Conservation (phyloP, 2,888 invertebrate species). For the Pycnomerus fuliginosus region DNA sequence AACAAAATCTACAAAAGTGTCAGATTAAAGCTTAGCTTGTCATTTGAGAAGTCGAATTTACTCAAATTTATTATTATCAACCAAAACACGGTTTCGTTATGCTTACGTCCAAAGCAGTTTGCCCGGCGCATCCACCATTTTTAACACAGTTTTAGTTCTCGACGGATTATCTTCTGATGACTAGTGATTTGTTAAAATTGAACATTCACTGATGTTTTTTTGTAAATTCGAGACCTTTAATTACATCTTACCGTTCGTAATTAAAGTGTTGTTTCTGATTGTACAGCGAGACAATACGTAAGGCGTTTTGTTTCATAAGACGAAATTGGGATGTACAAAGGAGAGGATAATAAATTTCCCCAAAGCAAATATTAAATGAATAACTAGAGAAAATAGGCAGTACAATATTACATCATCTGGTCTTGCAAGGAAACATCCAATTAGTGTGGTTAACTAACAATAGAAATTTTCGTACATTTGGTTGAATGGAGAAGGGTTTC, state of each 20-base stretch:
- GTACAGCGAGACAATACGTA: too few relatives aligned
- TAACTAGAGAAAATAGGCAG: slow-evolving; percentile 4
- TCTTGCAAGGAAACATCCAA: slow-evolving; percentile 1
- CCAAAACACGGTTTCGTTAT: slow-evolving; percentile 6
- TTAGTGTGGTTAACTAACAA: neutral
- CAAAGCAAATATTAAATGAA: slow-evolving; percentile 7
- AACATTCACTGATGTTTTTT: too few relatives aligned
- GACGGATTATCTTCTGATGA: neutral
- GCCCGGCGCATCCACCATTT: neutral
- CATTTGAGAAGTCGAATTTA: slow-evolving; percentile 7
- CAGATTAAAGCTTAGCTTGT: slow-evolving; percentile 1
- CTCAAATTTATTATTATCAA: slow-evolving; percentile 9
- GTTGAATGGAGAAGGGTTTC: slow-evolving; percentile 1
- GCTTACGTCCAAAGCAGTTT: slow-evolving; percentile 3
- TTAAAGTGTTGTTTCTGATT: too few relatives aligned
- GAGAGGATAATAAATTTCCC: slow-evolving; percentile 1
- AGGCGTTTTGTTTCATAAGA: slow-evolving; percentile 3
- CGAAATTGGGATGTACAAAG: neutral
- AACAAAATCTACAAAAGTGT: too few relatives aligned
- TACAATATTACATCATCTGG: slow-evolving; percentile 4
- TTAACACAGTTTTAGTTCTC: neutral
- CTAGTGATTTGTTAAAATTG: too few relatives aligned
- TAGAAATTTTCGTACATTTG: neutral
- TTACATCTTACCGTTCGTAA: too few relatives aligned
- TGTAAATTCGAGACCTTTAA: too few relatives aligned